Evolutionary conservation across 2,888 invertebrate species (phyloP), one percentile per base, ranked within the genome.

Genomic region (Agapostemon virescens): DNA sequence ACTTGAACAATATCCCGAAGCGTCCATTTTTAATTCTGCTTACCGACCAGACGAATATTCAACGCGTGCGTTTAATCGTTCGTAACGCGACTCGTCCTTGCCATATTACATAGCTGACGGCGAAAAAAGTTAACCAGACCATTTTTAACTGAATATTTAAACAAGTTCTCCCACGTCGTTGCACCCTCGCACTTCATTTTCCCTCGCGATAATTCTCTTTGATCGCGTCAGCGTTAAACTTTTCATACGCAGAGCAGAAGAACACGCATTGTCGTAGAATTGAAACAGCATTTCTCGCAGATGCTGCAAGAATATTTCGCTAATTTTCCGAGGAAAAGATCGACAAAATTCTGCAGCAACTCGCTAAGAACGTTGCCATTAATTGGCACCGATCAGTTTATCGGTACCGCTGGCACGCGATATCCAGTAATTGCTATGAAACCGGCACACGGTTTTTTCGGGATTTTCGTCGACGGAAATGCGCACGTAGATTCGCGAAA

Each of bases 381-480:
- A 68, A 68, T 55, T 42, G 6, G n/a, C n/a, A 17, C 23, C 23
- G 30, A 55, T 74, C 58, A 13, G 40, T 68, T 67, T 58, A 33
- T 67, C 40, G 23, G 30, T 42, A 15, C 17, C 38, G 38, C 23
- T 13, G n/a, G 58, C 17, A 30, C 20, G 15, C 38, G 40, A n/a
- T 13, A 30, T 13, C 13, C 23, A 52, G 23, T 26, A n/a, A 23
- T 26, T 15, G 17, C 6, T 55, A 9, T 55, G 17, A 55, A 69
- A 26, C 2, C 42, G 45, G 17, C 26, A 58, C 36, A 40, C 42
- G n/a, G n/a, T n/a, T n/a, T n/a, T n/a, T n/a, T n/a, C n/a, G n/a
- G n/a, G n/a, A n/a, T n/a, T n/a, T 63, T 69, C 49, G 55, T 72
- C 15, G n/a, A 67, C 11, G 36, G 15, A 61, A 61, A 61, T 38